phyloP scores from a whole-genome alignment of 2,888 invertebrate genomes.

The Empis stercorea region DNA sequence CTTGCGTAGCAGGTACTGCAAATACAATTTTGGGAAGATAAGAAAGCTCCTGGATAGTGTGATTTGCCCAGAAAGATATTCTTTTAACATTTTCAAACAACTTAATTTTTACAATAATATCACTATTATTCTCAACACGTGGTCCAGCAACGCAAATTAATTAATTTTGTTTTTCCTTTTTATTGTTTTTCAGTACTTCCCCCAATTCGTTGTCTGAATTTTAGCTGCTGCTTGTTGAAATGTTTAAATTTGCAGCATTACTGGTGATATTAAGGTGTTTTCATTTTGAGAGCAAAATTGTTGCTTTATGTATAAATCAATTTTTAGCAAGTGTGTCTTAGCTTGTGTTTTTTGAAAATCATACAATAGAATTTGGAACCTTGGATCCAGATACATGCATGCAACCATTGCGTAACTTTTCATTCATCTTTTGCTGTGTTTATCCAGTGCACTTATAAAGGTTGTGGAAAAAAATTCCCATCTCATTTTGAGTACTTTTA shows the following conservation, averaged over 20 bases:
- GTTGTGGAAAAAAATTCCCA: neutral
- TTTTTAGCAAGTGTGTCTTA: conserved; percentile 1
- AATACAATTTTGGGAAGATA: neutral
- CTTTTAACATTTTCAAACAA: no score
- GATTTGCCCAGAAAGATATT: no score
- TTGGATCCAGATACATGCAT: conserved; percentile 2
- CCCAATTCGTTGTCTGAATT: neutral
- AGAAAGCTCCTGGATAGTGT: no score
- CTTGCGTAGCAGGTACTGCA: neutral
- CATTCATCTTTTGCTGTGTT: neutral
- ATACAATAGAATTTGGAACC: neutral
- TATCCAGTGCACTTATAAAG: conserved; percentile 1
- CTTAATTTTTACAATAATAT: no score
- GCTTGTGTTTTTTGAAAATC: conserved; percentile 1
- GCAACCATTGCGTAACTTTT: conserved; percentile 1
- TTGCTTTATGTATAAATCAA: neutral
- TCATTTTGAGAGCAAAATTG: neutral
- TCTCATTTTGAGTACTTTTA: neutral
- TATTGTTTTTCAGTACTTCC: neutral
- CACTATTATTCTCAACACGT: no score
- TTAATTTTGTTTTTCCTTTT: neutral
- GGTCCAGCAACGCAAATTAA: no score
- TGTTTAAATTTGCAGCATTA: neutral
- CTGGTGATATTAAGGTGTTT: neutral
- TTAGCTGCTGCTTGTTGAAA: neutral